These are phyloP conservation scores for Chaetura pelagica DNA, from an alignment of 2,113 vertebrate genomes.

Conservation along the genomic window DNA sequence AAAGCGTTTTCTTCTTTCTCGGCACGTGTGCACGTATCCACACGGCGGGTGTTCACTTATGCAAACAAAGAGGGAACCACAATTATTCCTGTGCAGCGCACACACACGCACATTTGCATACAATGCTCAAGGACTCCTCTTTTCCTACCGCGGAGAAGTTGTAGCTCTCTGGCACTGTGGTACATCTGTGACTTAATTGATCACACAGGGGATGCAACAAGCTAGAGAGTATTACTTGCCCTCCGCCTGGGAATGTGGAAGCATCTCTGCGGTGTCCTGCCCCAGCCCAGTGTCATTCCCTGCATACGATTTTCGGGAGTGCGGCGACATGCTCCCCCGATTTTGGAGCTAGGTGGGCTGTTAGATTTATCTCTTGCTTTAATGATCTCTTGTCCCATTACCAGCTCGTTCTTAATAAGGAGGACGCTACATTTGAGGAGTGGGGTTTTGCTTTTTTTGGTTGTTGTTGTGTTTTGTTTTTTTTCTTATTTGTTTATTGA, in stretches of 20 bases:
- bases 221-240: background rate
- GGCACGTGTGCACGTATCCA: background rate
- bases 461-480: too few species aligned
- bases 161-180: background rate
- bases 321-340: background rate
- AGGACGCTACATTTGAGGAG: background rate
- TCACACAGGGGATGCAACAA: slow-evolving; percentile 59
- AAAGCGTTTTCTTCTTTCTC: background rate
- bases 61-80: slow-evolving; percentile 28
- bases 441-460: background rate
- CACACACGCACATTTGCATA: slow-evolving; percentile 1
- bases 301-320: background rate
- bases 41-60: background rate
- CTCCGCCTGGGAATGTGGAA: background rate
- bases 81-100: background rate
- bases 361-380: background rate
- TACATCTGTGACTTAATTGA: slow-evolving; percentile 42
- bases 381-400: slow-evolving; percentile 8
- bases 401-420: background rate
- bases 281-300: background rate
- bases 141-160: background rate
- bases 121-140: slow-evolving; percentile 13
- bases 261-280: background rate
- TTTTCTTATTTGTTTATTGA: background rate
- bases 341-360: background rate